Evolutionary conservation across 2,888 invertebrate species (phyloP).

Genomic region (Nebria salina): DNA sequence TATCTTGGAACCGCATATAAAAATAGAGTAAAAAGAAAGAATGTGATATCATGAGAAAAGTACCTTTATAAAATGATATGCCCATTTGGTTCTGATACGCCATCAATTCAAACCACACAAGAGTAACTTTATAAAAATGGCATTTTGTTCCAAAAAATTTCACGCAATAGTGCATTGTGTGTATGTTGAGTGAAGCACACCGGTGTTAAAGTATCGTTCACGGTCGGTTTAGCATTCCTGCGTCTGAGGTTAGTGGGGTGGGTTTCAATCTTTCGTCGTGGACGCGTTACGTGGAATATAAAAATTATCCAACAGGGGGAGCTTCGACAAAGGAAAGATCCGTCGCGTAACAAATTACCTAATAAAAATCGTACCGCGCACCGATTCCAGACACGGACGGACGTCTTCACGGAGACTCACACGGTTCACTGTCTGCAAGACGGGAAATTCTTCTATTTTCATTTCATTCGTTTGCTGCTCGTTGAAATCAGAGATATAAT

Average conservation of each 20-base stretch:
- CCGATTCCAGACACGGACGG: background rate
- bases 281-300: background rate
- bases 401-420: background rate
- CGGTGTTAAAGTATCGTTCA: slow-evolving; percentile 1
- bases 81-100: background rate
- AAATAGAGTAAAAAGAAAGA: background rate
- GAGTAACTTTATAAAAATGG: background rate
- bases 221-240: background rate
- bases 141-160: background rate
- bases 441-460: background rate
- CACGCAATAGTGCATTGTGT: slow-evolving; percentile 1
- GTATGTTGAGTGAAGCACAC: slow-evolving; percentile 1
- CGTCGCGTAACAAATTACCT: slow-evolving; percentile 18
- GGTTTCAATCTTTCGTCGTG: background rate
- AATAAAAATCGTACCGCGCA: slow-evolving; percentile 13
- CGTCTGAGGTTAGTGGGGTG: background rate
- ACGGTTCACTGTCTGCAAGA: too few relatives aligned
- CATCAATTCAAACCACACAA: background rate
- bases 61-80: background rate
- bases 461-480: slow-evolving; percentile 7
- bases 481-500: background rate
- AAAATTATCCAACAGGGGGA: slow-evolving; percentile 6
- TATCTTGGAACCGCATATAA: background rate
- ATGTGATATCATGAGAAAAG: background rate
- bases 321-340: slow-evolving; percentile 7